These are phyloP conservation scores for Drosophila lini DNA, from an alignment of 1,140 invertebrate species.

Conservation along the genomic window DNA sequence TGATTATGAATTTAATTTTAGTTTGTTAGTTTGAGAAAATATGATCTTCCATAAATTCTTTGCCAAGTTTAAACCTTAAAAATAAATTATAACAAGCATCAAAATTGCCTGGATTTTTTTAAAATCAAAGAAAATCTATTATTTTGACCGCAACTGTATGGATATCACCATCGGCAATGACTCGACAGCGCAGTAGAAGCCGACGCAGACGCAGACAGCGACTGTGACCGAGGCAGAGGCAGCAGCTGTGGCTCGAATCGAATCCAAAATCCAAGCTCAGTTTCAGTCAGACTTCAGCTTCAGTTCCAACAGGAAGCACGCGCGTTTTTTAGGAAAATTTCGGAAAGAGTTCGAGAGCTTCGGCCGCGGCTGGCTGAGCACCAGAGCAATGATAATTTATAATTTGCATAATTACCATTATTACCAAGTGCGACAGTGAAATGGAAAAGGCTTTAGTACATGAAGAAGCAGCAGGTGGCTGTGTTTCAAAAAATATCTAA, in stretches of 20 bases:
- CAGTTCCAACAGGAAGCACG: conserved; percentile 57
- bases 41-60: neutral
- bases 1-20: no score
- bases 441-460: conserved; percentile 17
- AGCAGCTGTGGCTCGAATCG: conserved; percentile 27
- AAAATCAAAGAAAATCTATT: neutral
- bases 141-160: neutral
- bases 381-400: conserved; percentile 73
- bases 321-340: conserved; percentile 21
- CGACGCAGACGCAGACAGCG: conserved; percentile 37
- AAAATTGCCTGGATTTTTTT: neutral
- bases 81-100: neutral
- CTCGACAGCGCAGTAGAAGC: conserved; percentile 36
- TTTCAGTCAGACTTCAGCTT: conserved; percentile 47
- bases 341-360: conserved; percentile 13
- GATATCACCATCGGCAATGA: conserved; percentile 60
- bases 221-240: conserved; percentile 16
- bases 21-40: no score
- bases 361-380: conserved; percentile 64
- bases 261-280: conserved; percentile 55
- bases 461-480: neutral
- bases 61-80: neutral
- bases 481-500: conserved; percentile 8
- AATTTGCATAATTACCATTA: conserved; percentile 79
- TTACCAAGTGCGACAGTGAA: conserved; percentile 68